Conservation (phyloP, 2,888 invertebrate genomes). For the Ornithoptera priamus region DNA sequence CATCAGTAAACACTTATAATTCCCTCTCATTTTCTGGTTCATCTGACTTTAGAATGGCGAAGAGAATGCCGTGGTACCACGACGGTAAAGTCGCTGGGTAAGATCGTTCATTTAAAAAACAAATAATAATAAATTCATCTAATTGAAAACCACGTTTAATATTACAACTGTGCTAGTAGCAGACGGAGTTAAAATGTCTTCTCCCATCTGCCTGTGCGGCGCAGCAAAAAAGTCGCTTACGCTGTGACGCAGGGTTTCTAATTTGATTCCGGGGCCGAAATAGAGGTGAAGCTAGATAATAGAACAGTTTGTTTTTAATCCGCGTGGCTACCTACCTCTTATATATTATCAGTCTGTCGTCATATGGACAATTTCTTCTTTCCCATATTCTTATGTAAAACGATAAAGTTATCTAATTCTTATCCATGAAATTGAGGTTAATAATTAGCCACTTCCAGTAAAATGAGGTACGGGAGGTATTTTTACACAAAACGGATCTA, state of each 20-base stretch:
- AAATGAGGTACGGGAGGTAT: background rate
- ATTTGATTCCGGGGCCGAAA: too few species aligned
- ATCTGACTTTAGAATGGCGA: constrained; percentile 66
- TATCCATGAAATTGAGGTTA: too few species aligned
- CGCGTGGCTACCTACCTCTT: too few species aligned
- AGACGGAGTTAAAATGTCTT: background rate
- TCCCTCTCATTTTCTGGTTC: constrained; percentile 65
- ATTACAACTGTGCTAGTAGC: background rate
- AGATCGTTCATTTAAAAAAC: constrained; percentile 30
- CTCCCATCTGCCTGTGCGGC: background rate
- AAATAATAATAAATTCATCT: background rate
- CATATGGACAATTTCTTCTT: too few species aligned
- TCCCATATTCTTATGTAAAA: too few species aligned
- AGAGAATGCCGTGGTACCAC: constrained; percentile 67
- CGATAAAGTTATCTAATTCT: too few species aligned
- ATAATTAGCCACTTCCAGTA: too few species aligned
- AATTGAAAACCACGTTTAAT: background rate
- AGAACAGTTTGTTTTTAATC: too few species aligned
- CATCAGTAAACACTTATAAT: constrained; percentile 78
- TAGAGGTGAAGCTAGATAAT: too few species aligned
- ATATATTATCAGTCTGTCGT: too few species aligned
- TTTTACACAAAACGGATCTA: background rate
- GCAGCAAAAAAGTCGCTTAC: too few species aligned
- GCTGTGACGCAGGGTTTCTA: too few species aligned
- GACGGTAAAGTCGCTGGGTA: constrained; percentile 76